Percentiles rank a stretch among this genome's conserved stretches.
Evolutionary conservation across 2,888 invertebrate species (phyloP).

Genomic region (Nomada fucata): DNA sequence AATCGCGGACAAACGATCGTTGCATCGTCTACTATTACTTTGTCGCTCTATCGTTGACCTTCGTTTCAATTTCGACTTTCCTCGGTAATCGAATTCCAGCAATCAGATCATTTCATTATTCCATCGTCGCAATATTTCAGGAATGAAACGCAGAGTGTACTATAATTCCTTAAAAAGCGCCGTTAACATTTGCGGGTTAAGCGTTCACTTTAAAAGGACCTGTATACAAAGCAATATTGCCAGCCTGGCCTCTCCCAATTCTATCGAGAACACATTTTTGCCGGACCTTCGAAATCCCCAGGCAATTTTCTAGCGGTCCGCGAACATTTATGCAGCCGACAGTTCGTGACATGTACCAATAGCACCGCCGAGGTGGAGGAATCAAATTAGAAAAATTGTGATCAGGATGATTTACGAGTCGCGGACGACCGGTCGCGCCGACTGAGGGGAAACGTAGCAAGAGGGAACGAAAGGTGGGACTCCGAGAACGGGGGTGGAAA

Average conservation of each 20-base stretch:
- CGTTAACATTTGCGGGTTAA: neutral
- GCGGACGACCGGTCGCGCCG: conserved; percentile 42
- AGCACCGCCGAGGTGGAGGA: conserved; percentile 44
- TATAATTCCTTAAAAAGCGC: neutral
- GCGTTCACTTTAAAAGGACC: neutral
- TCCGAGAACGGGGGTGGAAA: conserved; percentile 59
- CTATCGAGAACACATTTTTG: neutral
- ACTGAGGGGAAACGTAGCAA: conserved; percentile 14
- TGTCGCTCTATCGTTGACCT: too few species aligned
- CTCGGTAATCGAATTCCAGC: neutral
- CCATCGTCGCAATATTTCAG: too few species aligned
- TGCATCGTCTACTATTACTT: too few species aligned
- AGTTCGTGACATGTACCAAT: conserved; percentile 53
- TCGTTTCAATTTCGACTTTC: neutral
- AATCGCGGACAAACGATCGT: too few species aligned
- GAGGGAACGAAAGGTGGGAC: conserved; percentile 54
- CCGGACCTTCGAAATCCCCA: conserved; percentile 1
- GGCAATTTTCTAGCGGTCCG: conserved; percentile 43
- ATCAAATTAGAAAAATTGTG: conserved; percentile 69
- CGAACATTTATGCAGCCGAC: conserved; percentile 41
- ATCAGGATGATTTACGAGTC: conserved; percentile 68
- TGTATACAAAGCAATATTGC: too few species aligned
- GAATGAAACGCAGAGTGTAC: too few species aligned
- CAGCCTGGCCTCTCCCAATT: neutral
- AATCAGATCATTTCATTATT: neutral